Percentiles rank a stretch among this genome's conserved stretches.
Evolutionary conservation across 2,888 invertebrate species (phyloP).

Genomic region (Julus scanicus): DNA sequence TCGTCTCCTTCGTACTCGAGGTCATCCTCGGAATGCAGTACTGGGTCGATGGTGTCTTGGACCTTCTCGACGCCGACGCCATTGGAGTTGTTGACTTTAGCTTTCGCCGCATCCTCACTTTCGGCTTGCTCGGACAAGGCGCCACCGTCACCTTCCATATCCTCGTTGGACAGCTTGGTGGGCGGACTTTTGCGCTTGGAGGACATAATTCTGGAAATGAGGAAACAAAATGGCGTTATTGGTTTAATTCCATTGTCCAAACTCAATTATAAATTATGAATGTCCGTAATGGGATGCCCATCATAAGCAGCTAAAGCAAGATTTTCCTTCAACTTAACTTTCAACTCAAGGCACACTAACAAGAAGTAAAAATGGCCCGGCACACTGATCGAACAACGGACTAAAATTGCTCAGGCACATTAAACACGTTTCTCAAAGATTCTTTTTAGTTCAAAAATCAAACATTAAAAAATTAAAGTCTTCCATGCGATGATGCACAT

Average conservation of each 20-base stretch:
- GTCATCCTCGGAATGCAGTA: constrained; percentile 78
- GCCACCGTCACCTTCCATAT: constrained; percentile 59
- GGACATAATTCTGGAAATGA: constrained; percentile 81
- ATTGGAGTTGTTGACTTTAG: not conserved
- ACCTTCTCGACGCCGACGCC: not conserved
- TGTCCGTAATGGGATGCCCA: too few species aligned
- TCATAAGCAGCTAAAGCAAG: too few species aligned
- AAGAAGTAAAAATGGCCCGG: too few species aligned
- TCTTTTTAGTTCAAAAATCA: too few species aligned
- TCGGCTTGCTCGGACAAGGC: constrained; percentile 58
- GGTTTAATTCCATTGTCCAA: not conserved
- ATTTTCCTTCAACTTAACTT: too few species aligned
- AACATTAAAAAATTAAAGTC: too few species aligned
- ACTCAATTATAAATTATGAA: too few species aligned
- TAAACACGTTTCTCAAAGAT: too few species aligned
- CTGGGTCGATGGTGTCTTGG: not conserved
- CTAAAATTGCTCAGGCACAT: too few species aligned
- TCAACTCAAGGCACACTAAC: too few species aligned
- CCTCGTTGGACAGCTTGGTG: constrained; percentile 87
- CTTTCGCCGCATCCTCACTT: constrained; percentile 56
- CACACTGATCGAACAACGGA: too few species aligned
- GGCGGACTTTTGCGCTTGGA: constrained; percentile 97
- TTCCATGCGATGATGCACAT: too few species aligned
- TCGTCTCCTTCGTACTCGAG: constrained; percentile 46
- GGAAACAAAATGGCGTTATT: not conserved